Percentiles rank a stretch among this genome's conserved stretches.
These are phyloP conservation scores for Epistrophe eligans DNA, from an alignment of 2,888 invertebrate species.

Conservation along the genomic window DNA sequence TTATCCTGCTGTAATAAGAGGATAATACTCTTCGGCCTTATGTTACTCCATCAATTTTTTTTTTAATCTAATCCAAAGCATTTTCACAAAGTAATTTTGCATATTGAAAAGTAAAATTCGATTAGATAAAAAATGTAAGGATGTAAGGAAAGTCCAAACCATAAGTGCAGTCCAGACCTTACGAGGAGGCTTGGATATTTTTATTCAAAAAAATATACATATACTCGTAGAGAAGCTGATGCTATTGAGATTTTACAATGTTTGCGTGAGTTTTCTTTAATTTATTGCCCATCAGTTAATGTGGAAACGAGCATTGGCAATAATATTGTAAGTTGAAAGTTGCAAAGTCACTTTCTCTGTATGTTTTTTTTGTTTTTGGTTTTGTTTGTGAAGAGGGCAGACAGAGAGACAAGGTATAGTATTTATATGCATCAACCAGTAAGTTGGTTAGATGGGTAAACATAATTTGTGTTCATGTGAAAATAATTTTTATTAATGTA, in stretches of 20 bases:
- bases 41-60: neutral
- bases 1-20: neutral
- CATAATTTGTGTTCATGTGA: neutral
- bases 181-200: neutral
- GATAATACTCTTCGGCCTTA: neutral
- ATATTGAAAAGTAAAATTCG: neutral
- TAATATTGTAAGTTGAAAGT: conserved; percentile 52
- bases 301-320: conserved; percentile 21
- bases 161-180: neutral
- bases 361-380: conserved; percentile 3
- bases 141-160: conserved; percentile 22
- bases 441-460: neutral
- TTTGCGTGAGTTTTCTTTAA: conserved; percentile 23
- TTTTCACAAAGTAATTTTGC: conserved; percentile 3
- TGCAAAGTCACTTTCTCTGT: conserved; percentile 73
- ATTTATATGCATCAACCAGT: neutral
- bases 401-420: neutral
- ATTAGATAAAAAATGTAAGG: neutral
- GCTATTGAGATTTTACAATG: neutral
- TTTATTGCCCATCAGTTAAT: conserved; percentile 24
- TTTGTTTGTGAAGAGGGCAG: conserved; percentile 29
- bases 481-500: neutral
- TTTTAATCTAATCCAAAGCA: neutral
- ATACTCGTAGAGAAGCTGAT: neutral
- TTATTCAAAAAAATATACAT: neutral